phyloP scores from a whole-genome alignment of 2,797 vertebrate genomes.

The Artibeus jamaicensis region DNA sequence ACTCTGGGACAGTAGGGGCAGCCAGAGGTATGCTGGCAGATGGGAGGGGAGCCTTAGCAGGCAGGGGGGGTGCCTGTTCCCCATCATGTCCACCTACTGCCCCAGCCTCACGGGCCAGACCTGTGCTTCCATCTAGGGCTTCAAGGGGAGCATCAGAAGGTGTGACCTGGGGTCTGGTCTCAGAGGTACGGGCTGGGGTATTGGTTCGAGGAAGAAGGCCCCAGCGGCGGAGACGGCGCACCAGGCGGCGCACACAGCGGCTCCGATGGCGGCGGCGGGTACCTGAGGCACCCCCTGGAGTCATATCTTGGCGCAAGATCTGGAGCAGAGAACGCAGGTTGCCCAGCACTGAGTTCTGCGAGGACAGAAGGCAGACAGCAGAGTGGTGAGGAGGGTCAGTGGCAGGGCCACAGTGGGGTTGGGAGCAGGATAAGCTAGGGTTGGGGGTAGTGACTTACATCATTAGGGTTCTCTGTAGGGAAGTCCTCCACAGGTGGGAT shows the following conservation, averaged over 20 bases:
- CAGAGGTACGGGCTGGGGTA: conserved; percentile 49
- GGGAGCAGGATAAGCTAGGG: neutral
- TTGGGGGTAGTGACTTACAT: conserved; percentile 82
- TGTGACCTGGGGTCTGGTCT: conserved; percentile 62
- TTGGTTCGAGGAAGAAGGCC: conserved; percentile 75
- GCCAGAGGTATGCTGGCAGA: neutral
- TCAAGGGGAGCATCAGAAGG: conserved; percentile 45
- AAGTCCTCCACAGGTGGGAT: conserved; percentile 95
- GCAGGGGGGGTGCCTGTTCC: conserved; percentile 71
- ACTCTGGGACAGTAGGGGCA: neutral
- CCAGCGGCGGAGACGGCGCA: conserved; percentile 79
- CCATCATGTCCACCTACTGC: conserved; percentile 72
- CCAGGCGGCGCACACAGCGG: conserved; percentile 75
- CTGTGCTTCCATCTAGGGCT: conserved; percentile 44
- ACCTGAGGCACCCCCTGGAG: conserved; percentile 54
- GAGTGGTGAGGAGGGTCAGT: neutral
- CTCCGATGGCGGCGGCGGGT: conserved; percentile 69
- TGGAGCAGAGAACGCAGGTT: conserved; percentile 81
- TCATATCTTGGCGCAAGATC: conserved; percentile 76
- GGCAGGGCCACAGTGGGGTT: neutral
- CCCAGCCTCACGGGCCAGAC: conserved; percentile 51
- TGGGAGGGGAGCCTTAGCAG: conserved; percentile 58
- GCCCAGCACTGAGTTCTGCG: conserved; percentile 80
- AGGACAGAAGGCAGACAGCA: neutral
- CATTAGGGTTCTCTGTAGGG: conserved; percentile 92